Percentiles rank a stretch among this genome's conserved stretches.
These are phyloP conservation scores for Apantesis nais DNA, from an alignment of 2,888 invertebrate genomes.

Conservation along the genomic window DNA sequence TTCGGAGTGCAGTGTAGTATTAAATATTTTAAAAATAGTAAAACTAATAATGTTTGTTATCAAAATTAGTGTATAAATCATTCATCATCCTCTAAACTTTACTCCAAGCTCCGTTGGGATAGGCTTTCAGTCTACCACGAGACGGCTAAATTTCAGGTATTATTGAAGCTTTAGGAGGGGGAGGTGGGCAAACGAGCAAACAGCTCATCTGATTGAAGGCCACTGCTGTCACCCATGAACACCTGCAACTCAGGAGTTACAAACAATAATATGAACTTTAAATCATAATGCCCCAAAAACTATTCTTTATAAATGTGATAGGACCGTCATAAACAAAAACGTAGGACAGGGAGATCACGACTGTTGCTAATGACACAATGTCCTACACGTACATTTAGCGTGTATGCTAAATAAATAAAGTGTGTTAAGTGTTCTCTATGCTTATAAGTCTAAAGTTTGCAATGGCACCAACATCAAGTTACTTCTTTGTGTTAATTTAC, in stretches of 20 bases:
- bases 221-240: too few relatives aligned
- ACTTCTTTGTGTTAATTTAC: neutral
- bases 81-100: too few relatives aligned
- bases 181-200: too few relatives aligned
- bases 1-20: neutral
- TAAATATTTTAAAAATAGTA: too few relatives aligned
- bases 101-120: too few relatives aligned
- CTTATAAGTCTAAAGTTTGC: neutral
- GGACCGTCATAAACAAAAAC: neutral
- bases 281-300: neutral
- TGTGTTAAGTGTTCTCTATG: neutral
- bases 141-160: too few relatives aligned
- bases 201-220: too few relatives aligned
- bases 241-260: too few relatives aligned
- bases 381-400: neutral
- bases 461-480: neutral
- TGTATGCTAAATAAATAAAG: neutral
- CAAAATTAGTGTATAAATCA: too few relatives aligned
- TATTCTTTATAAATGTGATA: neutral
- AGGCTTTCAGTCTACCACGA: too few relatives aligned
- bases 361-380: neutral
- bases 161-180: too few relatives aligned
- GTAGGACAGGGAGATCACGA: neutral
- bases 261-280: neutral
- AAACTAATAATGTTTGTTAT: too few relatives aligned